Conservation (phyloP, 1,140 invertebrate species). For the Calephelis virginiensis region DNA sequence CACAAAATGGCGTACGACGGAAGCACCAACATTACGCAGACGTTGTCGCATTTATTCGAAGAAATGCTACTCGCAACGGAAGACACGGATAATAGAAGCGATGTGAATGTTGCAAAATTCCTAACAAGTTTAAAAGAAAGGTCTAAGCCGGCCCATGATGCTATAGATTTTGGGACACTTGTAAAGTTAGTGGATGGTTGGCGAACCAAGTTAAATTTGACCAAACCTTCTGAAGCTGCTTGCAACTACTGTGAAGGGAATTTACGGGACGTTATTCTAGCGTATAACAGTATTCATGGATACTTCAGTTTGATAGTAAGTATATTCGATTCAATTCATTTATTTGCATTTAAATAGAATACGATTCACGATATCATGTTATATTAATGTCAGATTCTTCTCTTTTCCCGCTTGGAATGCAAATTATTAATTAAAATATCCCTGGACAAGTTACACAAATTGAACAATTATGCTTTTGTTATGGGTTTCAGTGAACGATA, state of each 20-base stretch:
- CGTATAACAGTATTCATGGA: conserved; percentile 73
- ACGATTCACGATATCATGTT: no score
- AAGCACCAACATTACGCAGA: conserved; percentile 59
- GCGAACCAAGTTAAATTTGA: conserved; percentile 54
- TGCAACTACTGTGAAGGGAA: conserved; percentile 68
- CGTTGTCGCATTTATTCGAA: conserved; percentile 61
- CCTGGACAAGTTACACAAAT: no score
- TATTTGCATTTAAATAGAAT: no score
- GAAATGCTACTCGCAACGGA: conserved; percentile 61
- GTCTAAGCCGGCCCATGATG: conserved; percentile 48
- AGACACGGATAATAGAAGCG: conserved; percentile 43
- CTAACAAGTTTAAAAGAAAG: conserved; percentile 51
- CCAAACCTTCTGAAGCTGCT: conserved; percentile 43
- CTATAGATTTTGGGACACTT: conserved; percentile 57
- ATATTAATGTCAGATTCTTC: no score
- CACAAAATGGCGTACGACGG: conserved; percentile 47
- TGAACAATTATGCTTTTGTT: no score
- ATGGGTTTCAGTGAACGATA: no score
- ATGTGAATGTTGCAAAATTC: conserved; percentile 52
- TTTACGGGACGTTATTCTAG: conserved; percentile 58
- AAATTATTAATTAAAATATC: no score
- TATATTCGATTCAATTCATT: conserved; percentile 19
- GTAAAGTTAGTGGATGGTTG: conserved; percentile 64
- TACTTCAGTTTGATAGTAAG: conserved; percentile 73
- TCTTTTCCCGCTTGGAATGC: no score